phyloP scores from a whole-genome alignment of 2,113 vertebrate species.

The Osmerus mordax region DNA sequence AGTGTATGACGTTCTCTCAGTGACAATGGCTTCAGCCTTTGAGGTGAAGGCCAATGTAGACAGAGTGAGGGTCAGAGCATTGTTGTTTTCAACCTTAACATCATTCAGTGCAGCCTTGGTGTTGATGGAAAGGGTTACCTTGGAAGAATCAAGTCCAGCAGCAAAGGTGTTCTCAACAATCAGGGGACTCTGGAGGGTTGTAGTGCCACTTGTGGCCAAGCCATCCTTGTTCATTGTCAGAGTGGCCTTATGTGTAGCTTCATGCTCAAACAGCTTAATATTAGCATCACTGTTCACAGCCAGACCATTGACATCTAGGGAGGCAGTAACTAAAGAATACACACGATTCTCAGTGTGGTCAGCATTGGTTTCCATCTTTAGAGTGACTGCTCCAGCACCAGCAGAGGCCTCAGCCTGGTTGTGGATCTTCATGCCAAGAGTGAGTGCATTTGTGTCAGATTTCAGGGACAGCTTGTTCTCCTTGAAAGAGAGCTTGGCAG shows the following conservation, averaged over 20 bases:
- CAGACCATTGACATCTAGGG: constrained; percentile 75
- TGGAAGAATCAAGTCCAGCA: constrained; percentile 71
- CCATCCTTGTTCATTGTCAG: constrained; percentile 77
- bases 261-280: constrained; percentile 71
- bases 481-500: constrained; percentile 72
- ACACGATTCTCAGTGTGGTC: constrained; percentile 67
- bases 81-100: constrained; percentile 73
- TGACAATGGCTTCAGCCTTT: constrained; percentile 74
- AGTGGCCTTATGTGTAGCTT: constrained; percentile 77
- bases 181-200: constrained; percentile 75
- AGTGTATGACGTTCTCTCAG: constrained; percentile 74
- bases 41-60: constrained; percentile 75
- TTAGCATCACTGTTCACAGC: constrained; percentile 66
- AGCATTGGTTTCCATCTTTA: constrained; percentile 78
- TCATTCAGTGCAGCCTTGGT: constrained; percentile 76
- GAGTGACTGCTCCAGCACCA: constrained; percentile 63
- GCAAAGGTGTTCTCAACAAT: constrained; percentile 80
- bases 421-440: constrained; percentile 63
- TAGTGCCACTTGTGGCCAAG: constrained; percentile 77
- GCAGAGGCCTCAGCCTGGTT: constrained; percentile 77
- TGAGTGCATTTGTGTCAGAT: constrained; percentile 75
- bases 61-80: constrained; percentile 74
- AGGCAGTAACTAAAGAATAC: constrained; percentile 72
- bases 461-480: constrained; percentile 74
- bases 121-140: constrained; percentile 69